Conservation (phyloP, 2,113 vertebrate species). For the Melanotaenia duboulayi region DNA sequence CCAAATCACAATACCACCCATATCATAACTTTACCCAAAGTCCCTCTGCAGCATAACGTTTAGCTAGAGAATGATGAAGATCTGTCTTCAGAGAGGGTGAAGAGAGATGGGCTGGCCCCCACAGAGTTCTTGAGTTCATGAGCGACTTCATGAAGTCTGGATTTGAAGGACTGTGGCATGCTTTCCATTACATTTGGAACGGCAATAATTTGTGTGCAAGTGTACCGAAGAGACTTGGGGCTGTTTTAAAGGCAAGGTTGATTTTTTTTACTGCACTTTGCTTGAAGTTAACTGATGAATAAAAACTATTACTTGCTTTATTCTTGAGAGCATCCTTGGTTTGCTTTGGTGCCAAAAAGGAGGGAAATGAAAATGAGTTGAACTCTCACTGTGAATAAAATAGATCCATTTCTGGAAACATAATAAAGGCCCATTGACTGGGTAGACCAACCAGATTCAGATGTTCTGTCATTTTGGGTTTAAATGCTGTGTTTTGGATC, state of each 20-base stretch:
- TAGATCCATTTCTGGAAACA: slow-evolving; percentile 72
- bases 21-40: too few relatives aligned
- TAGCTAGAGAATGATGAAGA: not conserved
- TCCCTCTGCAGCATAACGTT: not conserved
- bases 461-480: slow-evolving; percentile 20
- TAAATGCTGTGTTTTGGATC: slow-evolving; percentile 15
- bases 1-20: too few relatives aligned
- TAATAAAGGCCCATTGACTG: slow-evolving; percentile 83
- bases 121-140: not conserved
- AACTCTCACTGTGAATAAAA: slow-evolving; percentile 76
- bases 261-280: slow-evolving; percentile 5
- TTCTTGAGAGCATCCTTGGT: not conserved
- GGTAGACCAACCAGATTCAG: slow-evolving; percentile 53
- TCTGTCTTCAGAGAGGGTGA: not conserved
- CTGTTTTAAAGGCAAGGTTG: not conserved
- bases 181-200: not conserved
- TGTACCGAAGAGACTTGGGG: not conserved
- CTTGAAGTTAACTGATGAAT: slow-evolving; percentile 3
- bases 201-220: not conserved
- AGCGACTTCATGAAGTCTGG: not conserved
- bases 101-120: slow-evolving; percentile 4
- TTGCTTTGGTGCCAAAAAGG: not conserved
- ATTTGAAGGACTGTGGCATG: not conserved
- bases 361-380: slow-evolving; percentile 59
- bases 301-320: not conserved